These are phyloP conservation scores for Rhynchonycteris naso DNA, from an alignment of 2,797 vertebrate genomes.

Conservation along the genomic window DNA sequence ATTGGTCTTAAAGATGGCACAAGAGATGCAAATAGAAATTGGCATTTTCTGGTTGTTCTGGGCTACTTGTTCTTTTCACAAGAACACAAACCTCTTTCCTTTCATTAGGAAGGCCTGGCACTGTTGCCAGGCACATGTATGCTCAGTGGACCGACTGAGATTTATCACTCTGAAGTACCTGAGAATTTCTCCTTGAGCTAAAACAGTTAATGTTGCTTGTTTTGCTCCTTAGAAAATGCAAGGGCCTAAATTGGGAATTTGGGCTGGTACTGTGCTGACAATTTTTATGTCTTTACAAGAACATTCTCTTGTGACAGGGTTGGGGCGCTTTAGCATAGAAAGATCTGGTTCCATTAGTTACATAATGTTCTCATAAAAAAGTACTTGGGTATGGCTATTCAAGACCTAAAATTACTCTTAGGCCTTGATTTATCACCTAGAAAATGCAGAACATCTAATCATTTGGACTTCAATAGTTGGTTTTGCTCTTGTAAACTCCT, in stretches of 20 bases:
- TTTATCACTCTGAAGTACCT: not conserved
- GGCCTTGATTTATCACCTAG: conserved; percentile 60
- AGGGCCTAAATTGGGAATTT: not conserved
- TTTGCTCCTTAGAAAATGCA: not conserved
- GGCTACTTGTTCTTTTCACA: not conserved
- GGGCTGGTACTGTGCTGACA: not conserved
- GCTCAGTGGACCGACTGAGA: not conserved
- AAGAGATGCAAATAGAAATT: not conserved
- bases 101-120: not conserved
- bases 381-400: conserved; percentile 19
- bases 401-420: conserved; percentile 41
- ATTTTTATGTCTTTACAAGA: conserved; percentile 12
- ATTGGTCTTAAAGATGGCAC: not conserved
- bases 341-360: conserved; percentile 10
- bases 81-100: not conserved
- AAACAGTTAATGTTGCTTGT: not conserved
- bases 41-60: not conserved
- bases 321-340: conserved; percentile 15
- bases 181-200: not conserved
- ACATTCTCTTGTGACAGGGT: not conserved
- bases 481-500: conserved; percentile 62
- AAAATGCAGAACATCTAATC: conserved; percentile 64
- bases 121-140: not conserved
- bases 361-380: conserved; percentile 29
- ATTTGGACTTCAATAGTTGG: conserved; percentile 2